Conservation (phyloP, 1,140 invertebrate species). For the Zaprionus camerounensis region DNA sequence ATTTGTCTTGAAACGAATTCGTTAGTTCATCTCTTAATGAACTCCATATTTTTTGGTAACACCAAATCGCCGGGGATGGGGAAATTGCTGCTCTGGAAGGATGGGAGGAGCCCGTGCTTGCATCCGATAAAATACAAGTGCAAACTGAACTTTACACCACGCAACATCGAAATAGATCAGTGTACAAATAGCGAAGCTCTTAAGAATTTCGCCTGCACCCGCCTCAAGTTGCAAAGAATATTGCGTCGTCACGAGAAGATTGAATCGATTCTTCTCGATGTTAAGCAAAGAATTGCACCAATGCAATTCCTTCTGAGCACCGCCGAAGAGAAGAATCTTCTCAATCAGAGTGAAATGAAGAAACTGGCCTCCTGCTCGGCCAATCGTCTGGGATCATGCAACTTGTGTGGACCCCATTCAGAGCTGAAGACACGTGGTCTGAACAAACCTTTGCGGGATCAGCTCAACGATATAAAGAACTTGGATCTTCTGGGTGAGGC, state of each 20-base stretch:
- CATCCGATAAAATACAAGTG: not conserved
- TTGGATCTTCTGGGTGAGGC: constrained; percentile 19
- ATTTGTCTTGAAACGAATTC: not conserved
- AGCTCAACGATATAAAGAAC: not conserved
- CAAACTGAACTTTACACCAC: not conserved
- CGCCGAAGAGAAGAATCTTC: constrained; percentile 2
- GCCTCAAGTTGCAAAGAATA: constrained; percentile 22
- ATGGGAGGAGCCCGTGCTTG: not conserved
- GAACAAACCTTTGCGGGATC: not conserved
- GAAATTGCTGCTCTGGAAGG: constrained; percentile 6
- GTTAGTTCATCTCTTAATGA: not conserved
- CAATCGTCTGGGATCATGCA: not conserved
- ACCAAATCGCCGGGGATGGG: constrained; percentile 3
- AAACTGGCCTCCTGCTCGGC: not conserved
- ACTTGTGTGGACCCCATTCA: not conserved
- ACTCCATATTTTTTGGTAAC: constrained; percentile 2
- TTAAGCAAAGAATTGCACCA: not conserved
- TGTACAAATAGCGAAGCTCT: not conserved
- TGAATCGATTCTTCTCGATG: constrained; percentile 8
- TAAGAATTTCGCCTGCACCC: constrained; percentile 11
- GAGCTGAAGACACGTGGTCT: not conserved
- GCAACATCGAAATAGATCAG: not conserved
- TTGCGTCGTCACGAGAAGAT: constrained; percentile 26
- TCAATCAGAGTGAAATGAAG: not conserved
- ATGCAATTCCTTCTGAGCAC: constrained; percentile 19